A percentile compares a stretch with the other conserved stretches of the same genome.
phyloP scores from a whole-genome alignment of 2,113 vertebrate species.

The Cichladusa arquata region DNA sequence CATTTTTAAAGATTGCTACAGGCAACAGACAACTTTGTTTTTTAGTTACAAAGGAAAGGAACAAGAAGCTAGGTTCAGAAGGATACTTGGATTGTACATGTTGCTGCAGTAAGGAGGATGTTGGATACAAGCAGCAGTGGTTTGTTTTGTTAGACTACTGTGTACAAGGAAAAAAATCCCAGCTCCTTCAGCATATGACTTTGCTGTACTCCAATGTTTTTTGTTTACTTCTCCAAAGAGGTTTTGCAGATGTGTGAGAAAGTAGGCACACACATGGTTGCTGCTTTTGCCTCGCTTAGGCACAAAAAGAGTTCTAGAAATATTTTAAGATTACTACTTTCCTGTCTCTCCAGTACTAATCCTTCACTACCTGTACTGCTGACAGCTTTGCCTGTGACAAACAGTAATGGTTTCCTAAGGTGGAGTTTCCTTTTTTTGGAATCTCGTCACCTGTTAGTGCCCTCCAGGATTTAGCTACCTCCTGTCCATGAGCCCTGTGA shows the following conservation, averaged over 20 bases:
- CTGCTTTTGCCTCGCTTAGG: slow-evolving; percentile 6
- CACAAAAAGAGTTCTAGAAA: not conserved
- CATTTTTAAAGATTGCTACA: slow-evolving; percentile 55
- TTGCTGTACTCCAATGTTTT: not conserved
- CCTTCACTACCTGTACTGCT: slow-evolving; percentile 11
- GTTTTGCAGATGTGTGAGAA: slow-evolving; percentile 40
- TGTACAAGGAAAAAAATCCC: not conserved
- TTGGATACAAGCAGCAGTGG: not conserved
- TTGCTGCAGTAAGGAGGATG: not conserved
- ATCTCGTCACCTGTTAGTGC: slow-evolving; percentile 19
- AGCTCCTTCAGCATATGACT: not conserved
- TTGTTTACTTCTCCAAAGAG: slow-evolving; percentile 17
- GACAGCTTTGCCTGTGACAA: not conserved
- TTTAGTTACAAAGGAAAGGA: not conserved
- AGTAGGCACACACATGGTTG: not conserved
- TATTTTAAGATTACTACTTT: not conserved
- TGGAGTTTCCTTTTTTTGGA: slow-evolving; percentile 5
- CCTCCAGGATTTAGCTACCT: not conserved
- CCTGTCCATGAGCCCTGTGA: not conserved
- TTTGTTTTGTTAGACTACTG: not conserved
- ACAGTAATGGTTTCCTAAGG: slow-evolving; percentile 14
- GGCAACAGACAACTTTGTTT: slow-evolving; percentile 37
- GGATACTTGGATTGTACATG: not conserved
- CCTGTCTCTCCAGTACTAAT: not conserved
- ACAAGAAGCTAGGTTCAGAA: not conserved